Evolutionary conservation across 2,888 invertebrate species (phyloP).

Genomic region (Bunonema sp.): DNA sequence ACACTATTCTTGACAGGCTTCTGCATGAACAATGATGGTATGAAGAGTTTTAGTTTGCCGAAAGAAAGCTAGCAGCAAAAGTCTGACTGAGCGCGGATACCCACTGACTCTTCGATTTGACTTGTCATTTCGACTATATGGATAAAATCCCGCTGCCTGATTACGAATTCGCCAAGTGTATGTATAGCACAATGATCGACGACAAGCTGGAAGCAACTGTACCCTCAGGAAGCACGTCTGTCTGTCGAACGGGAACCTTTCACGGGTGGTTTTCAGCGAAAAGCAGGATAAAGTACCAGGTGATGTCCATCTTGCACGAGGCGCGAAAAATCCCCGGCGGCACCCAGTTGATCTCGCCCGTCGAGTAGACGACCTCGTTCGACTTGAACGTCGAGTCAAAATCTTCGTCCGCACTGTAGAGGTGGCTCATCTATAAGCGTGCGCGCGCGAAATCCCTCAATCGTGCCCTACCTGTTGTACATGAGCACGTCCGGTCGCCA

Average conservation of each 20-base stretch:
- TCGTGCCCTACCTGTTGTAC: conserved; percentile 21
- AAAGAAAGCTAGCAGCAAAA: too few relatives aligned
- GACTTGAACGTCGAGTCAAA: conserved; percentile 30
- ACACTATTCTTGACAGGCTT: too few relatives aligned
- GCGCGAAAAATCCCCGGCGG: conserved; percentile 27
- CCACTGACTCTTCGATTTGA: background rate
- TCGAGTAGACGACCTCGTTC: conserved; percentile 29
- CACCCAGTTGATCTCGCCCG: conserved; percentile 31
- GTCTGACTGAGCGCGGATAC: too few relatives aligned
- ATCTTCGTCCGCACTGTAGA: conserved; percentile 26
- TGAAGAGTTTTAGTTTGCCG: too few relatives aligned
- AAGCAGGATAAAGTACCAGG: too few relatives aligned
- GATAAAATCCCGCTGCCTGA: too few relatives aligned
- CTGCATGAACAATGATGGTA: too few relatives aligned
- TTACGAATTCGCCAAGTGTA: too few relatives aligned
- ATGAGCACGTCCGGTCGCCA: conserved; percentile 30
- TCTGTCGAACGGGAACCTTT: conserved; percentile 28
- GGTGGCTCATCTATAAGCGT: background rate
- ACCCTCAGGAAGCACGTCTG: conserved; percentile 27
- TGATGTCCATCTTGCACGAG: conserved; percentile 28
- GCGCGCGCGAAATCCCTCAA: background rate
- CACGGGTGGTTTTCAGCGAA: too few relatives aligned
- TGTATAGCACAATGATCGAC: too few relatives aligned
- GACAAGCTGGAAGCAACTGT: too few relatives aligned
- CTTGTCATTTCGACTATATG: too few relatives aligned